Percentiles rank a stretch among this genome's conserved stretches.
These are phyloP conservation scores for Cavia porcellus DNA, from an alignment of 2,113 vertebrate species.

Conservation along the genomic window DNA sequence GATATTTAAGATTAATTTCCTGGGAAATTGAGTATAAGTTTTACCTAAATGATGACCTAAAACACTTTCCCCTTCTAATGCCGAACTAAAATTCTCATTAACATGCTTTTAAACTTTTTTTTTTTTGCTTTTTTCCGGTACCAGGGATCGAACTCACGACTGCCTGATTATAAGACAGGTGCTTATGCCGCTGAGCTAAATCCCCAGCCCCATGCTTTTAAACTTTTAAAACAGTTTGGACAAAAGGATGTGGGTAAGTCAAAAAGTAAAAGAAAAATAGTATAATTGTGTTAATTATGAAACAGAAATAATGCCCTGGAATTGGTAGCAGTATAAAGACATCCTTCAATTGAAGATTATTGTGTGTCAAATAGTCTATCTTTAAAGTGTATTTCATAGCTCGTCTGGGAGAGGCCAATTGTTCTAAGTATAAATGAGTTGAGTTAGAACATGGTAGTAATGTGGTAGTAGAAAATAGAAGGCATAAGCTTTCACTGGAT, in stretches of 20 bases:
- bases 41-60: constrained; percentile 20
- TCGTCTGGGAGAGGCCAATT: not conserved
- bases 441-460: not conserved
- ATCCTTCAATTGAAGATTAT: not conserved
- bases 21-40: constrained; percentile 10
- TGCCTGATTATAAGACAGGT: too few species aligned
- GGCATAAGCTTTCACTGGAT: not conserved
- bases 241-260: not conserved
- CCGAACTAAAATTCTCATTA: not conserved
- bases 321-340: not conserved
- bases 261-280: not conserved
- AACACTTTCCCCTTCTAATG: not conserved
- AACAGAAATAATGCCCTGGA: not conserved
- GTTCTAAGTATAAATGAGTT: not conserved
- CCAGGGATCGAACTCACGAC: too few species aligned
- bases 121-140: too few species aligned
- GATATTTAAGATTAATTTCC: constrained; percentile 13
- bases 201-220: not conserved
- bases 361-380: not conserved
- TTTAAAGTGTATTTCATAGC: not conserved
- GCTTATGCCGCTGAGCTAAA: too few species aligned
- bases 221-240: not conserved
- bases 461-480: not conserved
- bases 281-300: constrained; percentile 21
- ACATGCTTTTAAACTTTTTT: too few species aligned